A percentile compares a stretch with the other conserved stretches of the same genome.
phyloP scores from a whole-genome alignment of 2,113 vertebrate genomes.

The Nymphicus hollandicus region DNA sequence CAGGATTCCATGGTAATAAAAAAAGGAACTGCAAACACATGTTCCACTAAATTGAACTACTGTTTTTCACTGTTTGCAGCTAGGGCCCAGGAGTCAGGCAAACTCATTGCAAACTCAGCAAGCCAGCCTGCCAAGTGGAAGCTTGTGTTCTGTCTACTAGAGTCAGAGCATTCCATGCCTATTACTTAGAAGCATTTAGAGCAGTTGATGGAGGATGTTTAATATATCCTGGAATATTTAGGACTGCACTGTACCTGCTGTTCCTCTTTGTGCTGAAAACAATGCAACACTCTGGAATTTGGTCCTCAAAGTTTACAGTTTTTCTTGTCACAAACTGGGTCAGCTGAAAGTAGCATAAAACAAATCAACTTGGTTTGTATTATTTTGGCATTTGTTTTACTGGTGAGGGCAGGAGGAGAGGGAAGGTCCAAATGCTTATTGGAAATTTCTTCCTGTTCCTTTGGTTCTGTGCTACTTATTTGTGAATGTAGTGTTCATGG shows the following conservation, averaged over 20 bases:
- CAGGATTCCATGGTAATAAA: neutral
- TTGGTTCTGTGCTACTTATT: neutral
- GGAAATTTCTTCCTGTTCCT: neutral
- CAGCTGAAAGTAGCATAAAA: neutral
- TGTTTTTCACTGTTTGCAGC: neutral
- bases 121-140: neutral
- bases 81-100: neutral
- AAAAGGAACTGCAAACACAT: neutral
- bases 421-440: neutral
- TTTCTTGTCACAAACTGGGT: neutral
- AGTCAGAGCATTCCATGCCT: neutral
- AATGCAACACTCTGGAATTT: neutral
- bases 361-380: neutral
- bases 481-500: fast-evolving
- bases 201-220: neutral
- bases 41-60: neutral
- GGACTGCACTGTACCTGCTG: neutral
- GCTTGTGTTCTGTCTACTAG: neutral
- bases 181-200: neutral
- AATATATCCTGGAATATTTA: neutral
- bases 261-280: neutral
- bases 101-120: neutral
- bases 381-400: neutral
- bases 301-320: neutral
- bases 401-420: neutral